Evolutionary conservation across 2,797 vertebrate genomes (phyloP), one percentile per base, ranked within the genome.

Genomic region (Okamejei kenojei): DNA sequence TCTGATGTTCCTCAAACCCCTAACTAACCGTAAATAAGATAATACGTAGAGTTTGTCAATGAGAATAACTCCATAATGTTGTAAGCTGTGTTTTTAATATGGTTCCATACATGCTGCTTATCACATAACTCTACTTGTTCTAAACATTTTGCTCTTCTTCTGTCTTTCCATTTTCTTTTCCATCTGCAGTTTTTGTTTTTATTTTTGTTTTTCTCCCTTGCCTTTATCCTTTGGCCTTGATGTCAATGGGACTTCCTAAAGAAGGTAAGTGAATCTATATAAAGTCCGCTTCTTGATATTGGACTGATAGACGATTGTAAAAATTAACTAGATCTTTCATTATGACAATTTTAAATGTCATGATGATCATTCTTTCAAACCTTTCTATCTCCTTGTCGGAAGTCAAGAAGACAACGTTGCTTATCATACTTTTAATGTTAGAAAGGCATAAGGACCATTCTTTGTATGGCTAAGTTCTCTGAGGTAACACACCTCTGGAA

Each of bases 151-250:
- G 68, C 90, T 76, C 65, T 92, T 91, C 88, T 91, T 92, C 90
- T 92, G 71, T 92, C 90, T 93, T 93, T 95, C 94, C 95, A 94
- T 95, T 94, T 96, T 95, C 93, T 96, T 96, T 96, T 96, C 95
- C 94, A 95, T 96, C 95, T 96, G 93, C 97, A 99, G 99, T 99
- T 99, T 97, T 97, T 99, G 93, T 99, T 99, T 97, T 97, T 99
- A 93, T 99, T 99, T 97, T 97, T 99, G 97, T 99, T 99, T 97
- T 99, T 99, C 97, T 99, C 99, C 97, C 99, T 99, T 96, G 99
- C 99, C 97, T 99, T 99, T 97, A 99, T 99, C 97, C 98, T 99
- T 97, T 99, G 99, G 99, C 99, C 98, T 98, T 99, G 98, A 99
- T 97, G 98, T 98, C 96, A 97, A 94, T 97, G 97, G 97, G 94